phyloP scores from a whole-genome alignment of 2,113 vertebrate genomes.

The Progne subis region DNA sequence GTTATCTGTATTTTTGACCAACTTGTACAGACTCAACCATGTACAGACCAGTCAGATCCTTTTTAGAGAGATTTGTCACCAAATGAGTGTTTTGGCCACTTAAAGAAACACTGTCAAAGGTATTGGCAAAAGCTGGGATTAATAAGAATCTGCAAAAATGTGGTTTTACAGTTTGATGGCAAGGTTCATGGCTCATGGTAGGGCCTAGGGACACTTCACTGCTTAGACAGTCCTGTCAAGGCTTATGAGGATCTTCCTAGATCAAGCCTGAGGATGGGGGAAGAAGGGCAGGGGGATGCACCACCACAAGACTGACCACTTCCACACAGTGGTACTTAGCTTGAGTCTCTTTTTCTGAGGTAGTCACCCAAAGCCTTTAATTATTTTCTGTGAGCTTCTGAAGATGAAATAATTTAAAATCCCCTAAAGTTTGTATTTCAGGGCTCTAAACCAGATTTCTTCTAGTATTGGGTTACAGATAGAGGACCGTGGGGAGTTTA shows the following conservation, averaged over 20 bases:
- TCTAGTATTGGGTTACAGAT: no score
- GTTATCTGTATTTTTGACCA: not conserved
- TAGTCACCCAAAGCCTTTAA: not conserved
- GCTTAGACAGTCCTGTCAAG: not conserved
- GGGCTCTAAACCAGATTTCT: not conserved
- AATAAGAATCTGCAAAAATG: not conserved
- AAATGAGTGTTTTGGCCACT: not conserved
- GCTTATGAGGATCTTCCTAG: not conserved
- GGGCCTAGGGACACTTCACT: not conserved
- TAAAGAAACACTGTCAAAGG: not conserved
- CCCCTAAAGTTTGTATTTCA: not conserved
- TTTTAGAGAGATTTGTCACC: not conserved
- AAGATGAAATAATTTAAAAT: not conserved
- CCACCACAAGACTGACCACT: not conserved
- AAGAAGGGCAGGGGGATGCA: no score
- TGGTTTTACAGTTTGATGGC: not conserved
- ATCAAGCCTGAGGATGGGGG: rapidly evolving
- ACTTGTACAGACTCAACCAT: not conserved
- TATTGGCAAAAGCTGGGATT: not conserved
- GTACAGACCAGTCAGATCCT: not conserved
- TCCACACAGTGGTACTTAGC: not conserved
- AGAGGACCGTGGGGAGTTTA: rapidly evolving
- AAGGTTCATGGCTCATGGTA: not conserved
- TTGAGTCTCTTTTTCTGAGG: not conserved
- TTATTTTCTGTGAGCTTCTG: not conserved